A percentile compares a stretch with the other conserved stretches of the same genome.
Evolutionary conservation across 2,888 invertebrate genomes (phyloP).

Genomic region (Hyposoter dolosus): DNA sequence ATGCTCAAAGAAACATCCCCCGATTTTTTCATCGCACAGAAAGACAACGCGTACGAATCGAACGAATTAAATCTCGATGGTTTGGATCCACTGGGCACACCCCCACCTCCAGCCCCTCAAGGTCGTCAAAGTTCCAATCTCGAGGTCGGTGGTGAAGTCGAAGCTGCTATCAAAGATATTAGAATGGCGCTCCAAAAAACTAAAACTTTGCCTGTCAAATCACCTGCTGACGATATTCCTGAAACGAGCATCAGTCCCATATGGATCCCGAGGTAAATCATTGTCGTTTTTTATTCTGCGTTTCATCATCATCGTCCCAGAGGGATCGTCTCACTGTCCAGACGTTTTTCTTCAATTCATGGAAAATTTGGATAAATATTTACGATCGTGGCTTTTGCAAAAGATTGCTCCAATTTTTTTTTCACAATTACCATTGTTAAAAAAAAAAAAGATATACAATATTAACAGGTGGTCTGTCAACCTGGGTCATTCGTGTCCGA

Average conservation of each 20-base stretch:
- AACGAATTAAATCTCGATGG: constrained; percentile 88
- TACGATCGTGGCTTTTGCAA: too few species aligned
- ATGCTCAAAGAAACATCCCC: constrained; percentile 81
- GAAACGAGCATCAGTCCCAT: constrained; percentile 87
- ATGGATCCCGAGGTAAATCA: constrained; percentile 89
- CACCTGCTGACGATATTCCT: constrained; percentile 85
- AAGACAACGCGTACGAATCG: constrained; percentile 82
- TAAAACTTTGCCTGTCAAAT: constrained; percentile 87
- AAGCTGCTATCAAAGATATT: constrained; percentile 93
- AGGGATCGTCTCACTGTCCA: too few species aligned
- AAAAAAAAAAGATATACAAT: too few species aligned
- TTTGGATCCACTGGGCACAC: constrained; percentile 88
- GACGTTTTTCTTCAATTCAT: too few species aligned
- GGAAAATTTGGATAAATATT: too few species aligned
- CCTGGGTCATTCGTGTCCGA: too few species aligned
- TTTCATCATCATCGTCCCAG: constrained; percentile 9
- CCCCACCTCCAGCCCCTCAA: constrained; percentile 83
- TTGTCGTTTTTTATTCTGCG: constrained; percentile 35
- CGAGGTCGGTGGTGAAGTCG: constrained; percentile 83
- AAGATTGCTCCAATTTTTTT: too few species aligned
- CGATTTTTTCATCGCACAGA: constrained; percentile 82
- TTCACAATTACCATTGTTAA: too few species aligned
- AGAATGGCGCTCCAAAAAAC: constrained; percentile 92
- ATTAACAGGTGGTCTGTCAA: too few species aligned
- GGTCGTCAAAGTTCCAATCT: constrained; percentile 81